These are phyloP conservation scores for Scomberomorus guttatus DNA, from an alignment of 2,797 vertebrate genomes.

Conservation along the genomic window DNA sequence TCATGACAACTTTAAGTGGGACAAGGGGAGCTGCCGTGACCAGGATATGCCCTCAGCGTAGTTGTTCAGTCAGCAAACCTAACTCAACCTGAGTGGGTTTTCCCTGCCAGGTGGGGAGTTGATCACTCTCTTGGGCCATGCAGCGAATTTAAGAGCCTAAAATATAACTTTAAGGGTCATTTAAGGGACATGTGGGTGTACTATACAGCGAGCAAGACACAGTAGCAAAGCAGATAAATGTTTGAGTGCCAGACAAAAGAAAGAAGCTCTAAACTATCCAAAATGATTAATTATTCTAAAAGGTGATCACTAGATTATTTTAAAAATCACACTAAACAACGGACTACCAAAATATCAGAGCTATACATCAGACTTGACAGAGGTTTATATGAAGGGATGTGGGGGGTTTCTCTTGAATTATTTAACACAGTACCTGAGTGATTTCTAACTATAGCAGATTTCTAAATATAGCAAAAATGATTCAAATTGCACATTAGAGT, in stretches of 20 bases:
- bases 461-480: neutral
- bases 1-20: conserved; percentile 27
- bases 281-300: neutral
- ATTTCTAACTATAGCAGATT: conserved; percentile 24
- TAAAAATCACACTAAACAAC: neutral
- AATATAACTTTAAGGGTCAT: neutral
- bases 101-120: neutral
- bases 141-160: conserved; percentile 13
- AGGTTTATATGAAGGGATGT: neutral
- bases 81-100: conserved; percentile 24
- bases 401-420: conserved; percentile 29
- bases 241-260: neutral
- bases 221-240: neutral
- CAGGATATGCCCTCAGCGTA: conserved; percentile 37
- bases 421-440: conserved; percentile 7
- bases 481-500: neutral
- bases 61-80: conserved; percentile 23
- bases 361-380: neutral
- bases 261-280: neutral
- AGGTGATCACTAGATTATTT: neutral
- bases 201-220: neutral
- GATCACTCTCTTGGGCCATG: neutral
- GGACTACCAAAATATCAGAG: neutral
- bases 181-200: neutral
- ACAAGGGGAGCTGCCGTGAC: conserved; percentile 16